These are phyloP conservation scores for Manis pentadactyla DNA, from an alignment of 2,797 vertebrate species.

Conservation along the genomic window DNA sequence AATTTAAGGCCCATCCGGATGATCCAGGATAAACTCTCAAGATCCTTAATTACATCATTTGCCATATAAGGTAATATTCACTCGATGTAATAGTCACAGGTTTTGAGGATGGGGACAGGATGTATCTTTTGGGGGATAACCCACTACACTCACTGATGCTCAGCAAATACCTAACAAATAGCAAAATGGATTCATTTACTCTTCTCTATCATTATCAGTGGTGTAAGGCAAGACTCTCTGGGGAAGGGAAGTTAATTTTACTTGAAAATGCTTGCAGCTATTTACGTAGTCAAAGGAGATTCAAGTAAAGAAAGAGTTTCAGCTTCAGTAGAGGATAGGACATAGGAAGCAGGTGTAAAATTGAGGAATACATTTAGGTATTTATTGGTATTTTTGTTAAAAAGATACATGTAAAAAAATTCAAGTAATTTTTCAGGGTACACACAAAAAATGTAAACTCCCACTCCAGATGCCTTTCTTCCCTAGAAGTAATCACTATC, in stretches of 20 bases:
- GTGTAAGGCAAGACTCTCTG: not conserved
- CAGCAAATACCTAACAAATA: not conserved
- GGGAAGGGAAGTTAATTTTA: slow-evolving; percentile 20
- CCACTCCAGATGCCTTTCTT: not conserved
- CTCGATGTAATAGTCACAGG: not conserved
- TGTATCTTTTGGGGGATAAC: not conserved
- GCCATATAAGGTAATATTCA: not conserved
- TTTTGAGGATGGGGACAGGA: not conserved
- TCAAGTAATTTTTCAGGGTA: not conserved
- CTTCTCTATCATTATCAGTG: not conserved
- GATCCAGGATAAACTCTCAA: not conserved
- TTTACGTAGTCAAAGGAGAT: slow-evolving; percentile 24
- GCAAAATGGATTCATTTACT: not conserved
- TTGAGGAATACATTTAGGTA: not conserved
- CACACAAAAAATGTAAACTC: not conserved
- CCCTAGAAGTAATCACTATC: not conserved
- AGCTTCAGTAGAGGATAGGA: not conserved
- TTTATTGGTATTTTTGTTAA: slow-evolving; percentile 9
- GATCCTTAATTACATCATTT: not conserved
- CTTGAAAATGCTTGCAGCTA: slow-evolving; percentile 28
- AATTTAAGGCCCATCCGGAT: not conserved
- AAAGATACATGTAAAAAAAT: slow-evolving; percentile 25
- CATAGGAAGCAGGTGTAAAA: not conserved
- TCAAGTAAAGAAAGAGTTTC: slow-evolving; percentile 1
- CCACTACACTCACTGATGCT: not conserved